These are phyloP conservation scores for Gasterosteus aculeatus DNA, from an alignment of 2,113 vertebrate genomes.

Conservation along the genomic window DNA sequence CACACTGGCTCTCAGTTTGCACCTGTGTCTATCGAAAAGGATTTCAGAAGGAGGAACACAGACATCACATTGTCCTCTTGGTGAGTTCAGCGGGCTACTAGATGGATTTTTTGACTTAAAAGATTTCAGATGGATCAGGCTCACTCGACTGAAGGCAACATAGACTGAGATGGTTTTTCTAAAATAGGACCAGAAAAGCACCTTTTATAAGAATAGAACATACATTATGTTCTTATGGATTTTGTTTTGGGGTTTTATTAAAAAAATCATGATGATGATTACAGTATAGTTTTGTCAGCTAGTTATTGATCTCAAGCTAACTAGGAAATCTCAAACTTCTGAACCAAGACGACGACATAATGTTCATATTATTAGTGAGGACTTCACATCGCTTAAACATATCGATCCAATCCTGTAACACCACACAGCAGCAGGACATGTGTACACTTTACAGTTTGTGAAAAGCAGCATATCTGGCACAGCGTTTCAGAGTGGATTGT, in stretches of 20 bases:
- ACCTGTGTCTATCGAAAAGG: slow-evolving; percentile 65
- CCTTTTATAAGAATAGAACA: neutral
- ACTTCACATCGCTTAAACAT: neutral
- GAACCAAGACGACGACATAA: neutral
- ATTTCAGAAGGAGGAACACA: slow-evolving; percentile 45
- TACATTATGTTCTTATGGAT: neutral
- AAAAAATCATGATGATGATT: neutral
- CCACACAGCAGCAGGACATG: neutral
- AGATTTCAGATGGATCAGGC: slow-evolving; percentile 10
- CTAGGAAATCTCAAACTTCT: neutral
- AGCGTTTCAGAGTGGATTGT: slow-evolving; percentile 31
- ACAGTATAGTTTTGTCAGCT: neutral
- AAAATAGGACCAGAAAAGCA: neutral
- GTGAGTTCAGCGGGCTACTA: slow-evolving; percentile 48
- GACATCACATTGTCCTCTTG: slow-evolving; percentile 52
- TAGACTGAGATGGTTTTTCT: neutral
- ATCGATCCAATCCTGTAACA: neutral
- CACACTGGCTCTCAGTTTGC: slow-evolving; percentile 52
- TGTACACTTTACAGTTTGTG: neutral
- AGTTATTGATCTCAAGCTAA: neutral
- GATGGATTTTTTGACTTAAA: slow-evolving; percentile 38
- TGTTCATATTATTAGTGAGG: neutral
- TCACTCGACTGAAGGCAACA: slow-evolving; percentile 1
- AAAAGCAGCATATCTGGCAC: neutral
- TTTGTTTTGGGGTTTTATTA: neutral